Conservation (phyloP, 2,797 vertebrate genomes). For the Cheirogaleus major region DNA sequence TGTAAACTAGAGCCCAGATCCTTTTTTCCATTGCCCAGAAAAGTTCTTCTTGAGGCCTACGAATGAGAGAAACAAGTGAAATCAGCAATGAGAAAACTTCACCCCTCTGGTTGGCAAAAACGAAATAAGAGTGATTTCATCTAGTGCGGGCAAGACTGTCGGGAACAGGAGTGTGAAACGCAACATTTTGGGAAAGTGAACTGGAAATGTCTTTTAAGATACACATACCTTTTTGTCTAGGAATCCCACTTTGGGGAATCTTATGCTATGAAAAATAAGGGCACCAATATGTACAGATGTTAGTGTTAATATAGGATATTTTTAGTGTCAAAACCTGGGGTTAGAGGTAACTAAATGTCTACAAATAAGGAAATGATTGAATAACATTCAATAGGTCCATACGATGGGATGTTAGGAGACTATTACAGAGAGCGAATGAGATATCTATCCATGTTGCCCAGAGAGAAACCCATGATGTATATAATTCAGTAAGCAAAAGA, state of each 20-base stretch:
- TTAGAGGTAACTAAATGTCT: background rate
- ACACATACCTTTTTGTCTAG: background rate
- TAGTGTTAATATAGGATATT: background rate
- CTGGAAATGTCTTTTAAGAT: background rate
- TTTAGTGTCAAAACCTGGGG: background rate
- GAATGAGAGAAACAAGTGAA: constrained; percentile 24
- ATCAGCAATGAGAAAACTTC: background rate
- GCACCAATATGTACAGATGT: background rate
- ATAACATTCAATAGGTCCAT: background rate
- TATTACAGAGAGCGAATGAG: background rate
- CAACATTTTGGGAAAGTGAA: background rate
- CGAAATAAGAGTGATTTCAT: background rate
- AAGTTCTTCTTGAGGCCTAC: background rate
- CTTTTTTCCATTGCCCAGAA: background rate
- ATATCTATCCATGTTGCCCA: background rate
- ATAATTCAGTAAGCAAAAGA: background rate
- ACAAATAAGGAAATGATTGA: background rate
- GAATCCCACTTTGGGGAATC: background rate
- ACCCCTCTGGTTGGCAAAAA: background rate
- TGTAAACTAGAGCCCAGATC: background rate
- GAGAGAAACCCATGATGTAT: background rate
- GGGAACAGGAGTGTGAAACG: background rate
- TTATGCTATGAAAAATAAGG: background rate
- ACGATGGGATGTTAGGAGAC: background rate
- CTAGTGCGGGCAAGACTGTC: background rate